Evolutionary conservation across 1,140 invertebrate genomes (phyloP), one percentile per base, ranked within the genome.

Genomic region (Microplitis demolitor): DNA sequence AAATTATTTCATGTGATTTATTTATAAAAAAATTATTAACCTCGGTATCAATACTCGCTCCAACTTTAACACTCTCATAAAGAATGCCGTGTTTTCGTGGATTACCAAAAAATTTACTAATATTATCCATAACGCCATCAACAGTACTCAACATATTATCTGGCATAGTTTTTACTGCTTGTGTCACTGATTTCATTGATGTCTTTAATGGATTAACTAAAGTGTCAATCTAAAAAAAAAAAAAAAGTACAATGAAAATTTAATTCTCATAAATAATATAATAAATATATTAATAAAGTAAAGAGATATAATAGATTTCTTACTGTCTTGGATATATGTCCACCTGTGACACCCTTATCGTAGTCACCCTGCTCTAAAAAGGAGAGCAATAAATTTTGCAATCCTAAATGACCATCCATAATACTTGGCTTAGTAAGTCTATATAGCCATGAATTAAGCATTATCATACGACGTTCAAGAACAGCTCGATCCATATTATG

Each of bases 401-500:
- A 80, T 56, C 90, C 90, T 83, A 89, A 88, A 79, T 93, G 91
- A 14, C 89, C 87, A 13, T 90, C 88, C 51, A 94, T 86, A 24
- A 92, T 84, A 16, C 88, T 83, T 54, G 90, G 88, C 74, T 90
- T 90, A 14, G 92, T 89, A 24, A 96, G 78, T 75, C 90, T 92
- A 77, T 92, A 89, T 68, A 98, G 86, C 88, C 97, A 98, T 39
- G 89, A 90, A 82, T 97, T 96, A 4, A 98, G 84, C 88, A 95
- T 93, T 69, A 91, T 89, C 89, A 95, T 96, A 37, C 97, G 88
- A 78, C 92, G 93, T 82, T 98, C 96, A 54, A 98, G 83, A 54
- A 98, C 96, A 5, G 92, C 88, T 60, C 95, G 87, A 69, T 96
- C 96, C 83, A 96, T 95, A 83, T 98, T 98, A 77, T 97, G 96